Evolutionary conservation across 2,888 invertebrate species (phyloP).

Genomic region (Dynastes maya): DNA sequence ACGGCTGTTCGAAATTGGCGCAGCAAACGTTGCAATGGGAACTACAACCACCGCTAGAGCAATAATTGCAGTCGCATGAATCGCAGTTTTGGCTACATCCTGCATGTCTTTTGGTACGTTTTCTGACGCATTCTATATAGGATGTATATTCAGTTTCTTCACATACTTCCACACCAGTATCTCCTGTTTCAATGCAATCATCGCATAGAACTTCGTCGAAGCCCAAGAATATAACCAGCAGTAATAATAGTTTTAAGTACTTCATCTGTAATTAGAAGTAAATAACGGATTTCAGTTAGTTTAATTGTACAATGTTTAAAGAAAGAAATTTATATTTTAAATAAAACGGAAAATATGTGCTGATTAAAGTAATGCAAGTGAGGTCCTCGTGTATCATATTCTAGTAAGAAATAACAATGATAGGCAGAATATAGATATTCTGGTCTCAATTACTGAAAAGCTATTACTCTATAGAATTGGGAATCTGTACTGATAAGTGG

Average conservation of each 20-base stretch:
- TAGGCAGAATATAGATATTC: no score
- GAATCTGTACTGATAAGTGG: no score
- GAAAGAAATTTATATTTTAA: no score
- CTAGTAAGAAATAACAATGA: no score
- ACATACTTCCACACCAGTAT: constrained; percentile 23
- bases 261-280: constrained; percentile 33
- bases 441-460: no score
- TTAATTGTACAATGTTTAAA: no score
- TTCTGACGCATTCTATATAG: constrained; percentile 43
- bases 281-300: background rate
- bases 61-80: constrained; percentile 42
- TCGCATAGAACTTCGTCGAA: constrained; percentile 9
- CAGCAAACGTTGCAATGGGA: constrained; percentile 63
- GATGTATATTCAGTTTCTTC: constrained; percentile 42
- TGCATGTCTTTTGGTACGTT: constrained; percentile 30
- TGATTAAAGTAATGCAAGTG: no score
- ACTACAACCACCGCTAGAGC: constrained; percentile 54
- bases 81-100: constrained; percentile 40
- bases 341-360: background rate
- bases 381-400: no score
- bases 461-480: no score
- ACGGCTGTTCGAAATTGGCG: constrained; percentile 57
- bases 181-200: constrained; percentile 22
- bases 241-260: constrained; percentile 1
- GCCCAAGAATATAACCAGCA: background rate